These are phyloP conservation scores for Phenganax subtilis DNA, from an alignment of 92 coral and sea anemone species.

Conservation along the genomic window DNA sequence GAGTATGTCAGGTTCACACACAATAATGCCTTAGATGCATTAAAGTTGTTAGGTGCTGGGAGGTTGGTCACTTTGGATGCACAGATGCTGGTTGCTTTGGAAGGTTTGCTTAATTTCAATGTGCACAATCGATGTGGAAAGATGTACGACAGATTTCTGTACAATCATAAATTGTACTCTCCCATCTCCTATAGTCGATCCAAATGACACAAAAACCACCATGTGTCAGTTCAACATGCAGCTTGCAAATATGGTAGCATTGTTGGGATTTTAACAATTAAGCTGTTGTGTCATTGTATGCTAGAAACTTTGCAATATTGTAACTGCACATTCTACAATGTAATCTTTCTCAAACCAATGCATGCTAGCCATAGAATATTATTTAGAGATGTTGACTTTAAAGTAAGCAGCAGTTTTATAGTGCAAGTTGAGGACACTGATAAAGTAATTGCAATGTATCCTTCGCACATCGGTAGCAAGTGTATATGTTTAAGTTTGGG, in stretches of 20 bases:
- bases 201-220: background rate
- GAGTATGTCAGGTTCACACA: background rate
- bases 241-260: background rate
- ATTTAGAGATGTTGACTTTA: no score
- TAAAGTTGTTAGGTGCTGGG: background rate
- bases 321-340: no score
- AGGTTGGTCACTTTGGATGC: background rate
- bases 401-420: no score
- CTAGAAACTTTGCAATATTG: no score
- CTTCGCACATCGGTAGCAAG: no score
- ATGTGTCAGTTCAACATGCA: background rate
- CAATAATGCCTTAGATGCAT: background rate
- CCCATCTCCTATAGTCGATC: background rate
- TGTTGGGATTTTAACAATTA: no score
- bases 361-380: no score
- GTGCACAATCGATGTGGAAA: constrained; percentile 11
- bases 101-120: background rate
- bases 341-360: no score
- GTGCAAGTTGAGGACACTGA: no score
- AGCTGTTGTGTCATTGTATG: no score
- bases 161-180: constrained; percentile 11
- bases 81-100: background rate
- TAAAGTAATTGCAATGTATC: no score
- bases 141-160: background rate
- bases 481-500: no score